phyloP scores from a whole-genome alignment of 2,888 invertebrate species.

The Eupithecia centaureata region DNA sequence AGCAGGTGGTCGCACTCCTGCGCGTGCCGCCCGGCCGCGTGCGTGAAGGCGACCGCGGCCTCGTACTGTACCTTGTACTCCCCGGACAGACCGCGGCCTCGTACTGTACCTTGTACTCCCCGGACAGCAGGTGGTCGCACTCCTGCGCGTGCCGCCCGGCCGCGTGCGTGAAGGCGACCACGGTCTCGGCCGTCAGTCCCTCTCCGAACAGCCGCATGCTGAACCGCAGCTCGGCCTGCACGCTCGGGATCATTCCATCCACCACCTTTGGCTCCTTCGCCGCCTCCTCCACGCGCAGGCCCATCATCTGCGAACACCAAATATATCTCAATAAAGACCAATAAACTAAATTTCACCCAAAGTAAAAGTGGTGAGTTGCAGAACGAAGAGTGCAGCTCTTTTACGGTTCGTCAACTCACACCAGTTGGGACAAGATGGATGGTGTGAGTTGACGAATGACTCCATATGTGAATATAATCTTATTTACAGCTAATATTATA shows the following conservation, averaged over 20 bases:
- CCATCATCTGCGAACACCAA: constrained; percentile 60
- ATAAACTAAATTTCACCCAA: too few relatives aligned
- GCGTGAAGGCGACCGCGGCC: too few relatives aligned
- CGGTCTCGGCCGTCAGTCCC: constrained; percentile 60
- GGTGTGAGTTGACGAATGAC: too few relatives aligned
- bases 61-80: too few relatives aligned
- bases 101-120: constrained; percentile 57
- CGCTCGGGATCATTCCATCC: constrained; percentile 71
- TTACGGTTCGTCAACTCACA: too few relatives aligned
- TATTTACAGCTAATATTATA: too few relatives aligned
- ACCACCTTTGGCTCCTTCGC: constrained; percentile 72
- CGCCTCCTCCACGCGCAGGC: constrained; percentile 69
- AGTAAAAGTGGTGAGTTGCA: too few relatives aligned
- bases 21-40: constrained; percentile 50
- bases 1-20: constrained; percentile 57
- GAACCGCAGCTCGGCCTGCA: constrained; percentile 62
- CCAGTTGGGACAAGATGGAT: too few relatives aligned
- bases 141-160: constrained; percentile 51
- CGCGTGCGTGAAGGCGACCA: constrained; percentile 70
- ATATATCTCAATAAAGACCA: too few relatives aligned
- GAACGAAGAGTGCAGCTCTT: too few relatives aligned
- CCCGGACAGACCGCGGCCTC: neutral
- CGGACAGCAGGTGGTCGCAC: constrained; percentile 59
- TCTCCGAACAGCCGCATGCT: constrained; percentile 68
- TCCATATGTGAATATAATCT: too few relatives aligned